Evolutionary conservation across 2,888 invertebrate genomes (phyloP).

Genomic region (Flexamia atlantica): DNA sequence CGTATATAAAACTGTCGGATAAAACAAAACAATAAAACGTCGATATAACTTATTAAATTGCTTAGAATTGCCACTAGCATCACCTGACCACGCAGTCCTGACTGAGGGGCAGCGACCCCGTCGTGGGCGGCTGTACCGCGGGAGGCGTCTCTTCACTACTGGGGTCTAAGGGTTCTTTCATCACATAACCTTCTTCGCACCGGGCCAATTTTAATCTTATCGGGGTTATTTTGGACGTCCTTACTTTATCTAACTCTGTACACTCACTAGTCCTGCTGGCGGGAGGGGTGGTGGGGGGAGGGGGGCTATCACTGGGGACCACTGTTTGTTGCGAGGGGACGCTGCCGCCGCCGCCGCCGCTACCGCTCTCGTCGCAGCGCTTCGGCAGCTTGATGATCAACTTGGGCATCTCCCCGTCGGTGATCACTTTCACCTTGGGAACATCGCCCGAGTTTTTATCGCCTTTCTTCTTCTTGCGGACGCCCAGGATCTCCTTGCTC

Average conservation of each 20-base stretch:
- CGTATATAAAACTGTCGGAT: constrained; percentile 65
- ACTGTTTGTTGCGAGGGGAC: constrained; percentile 71
- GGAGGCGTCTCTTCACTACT: constrained; percentile 44
- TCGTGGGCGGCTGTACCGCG: constrained; percentile 42
- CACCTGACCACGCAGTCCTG: constrained; percentile 94
- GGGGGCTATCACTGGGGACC: constrained; percentile 73
- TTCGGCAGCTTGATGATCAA: constrained; percentile 86
- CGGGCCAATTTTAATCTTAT: constrained; percentile 91
- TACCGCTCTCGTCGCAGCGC: constrained; percentile 75
- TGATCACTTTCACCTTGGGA: constrained; percentile 77
- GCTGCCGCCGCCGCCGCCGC: constrained; percentile 74
- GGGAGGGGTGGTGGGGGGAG: constrained; percentile 69
- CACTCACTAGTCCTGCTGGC: constrained; percentile 71
- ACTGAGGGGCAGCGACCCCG: constrained; percentile 79
- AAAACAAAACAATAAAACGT: constrained; percentile 65
- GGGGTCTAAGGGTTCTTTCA: constrained; percentile 73
- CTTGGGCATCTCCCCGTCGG: constrained; percentile 82
- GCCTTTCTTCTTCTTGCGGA: constrained; percentile 74
- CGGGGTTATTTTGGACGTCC: constrained; percentile 85
- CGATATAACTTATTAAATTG: constrained; percentile 59
- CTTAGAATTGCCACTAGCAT: constrained; percentile 77
- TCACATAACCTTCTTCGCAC: constrained; percentile 85
- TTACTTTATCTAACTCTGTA: constrained; percentile 78
- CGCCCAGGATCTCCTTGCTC: constrained; percentile 73
- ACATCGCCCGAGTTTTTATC: constrained; percentile 61